phyloP scores from a whole-genome alignment of 2,888 invertebrate species.

The Plebejus argus region DNA sequence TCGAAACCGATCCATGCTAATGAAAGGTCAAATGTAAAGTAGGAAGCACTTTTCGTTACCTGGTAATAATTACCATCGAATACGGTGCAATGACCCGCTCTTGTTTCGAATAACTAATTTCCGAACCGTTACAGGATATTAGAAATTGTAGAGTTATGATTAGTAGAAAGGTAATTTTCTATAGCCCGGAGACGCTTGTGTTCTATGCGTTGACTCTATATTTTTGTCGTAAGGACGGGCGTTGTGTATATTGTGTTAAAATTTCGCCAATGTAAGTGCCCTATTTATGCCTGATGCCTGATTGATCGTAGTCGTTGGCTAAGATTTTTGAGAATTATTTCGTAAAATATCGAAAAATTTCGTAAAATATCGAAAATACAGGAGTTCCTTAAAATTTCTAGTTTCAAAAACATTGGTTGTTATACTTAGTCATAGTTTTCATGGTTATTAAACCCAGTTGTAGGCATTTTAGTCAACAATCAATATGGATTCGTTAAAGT shows the following conservation, averaged over 20 bases:
- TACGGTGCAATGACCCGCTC: conserved; percentile 40
- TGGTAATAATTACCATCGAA: conserved; percentile 42
- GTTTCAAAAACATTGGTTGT: too few relatives aligned
- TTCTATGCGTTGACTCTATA: neutral
- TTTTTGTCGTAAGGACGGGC: neutral
- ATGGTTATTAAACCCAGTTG: too few relatives aligned
- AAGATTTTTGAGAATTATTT: too few relatives aligned
- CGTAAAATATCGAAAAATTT: too few relatives aligned
- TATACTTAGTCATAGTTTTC: too few relatives aligned
- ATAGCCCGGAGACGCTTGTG: conserved; percentile 43
- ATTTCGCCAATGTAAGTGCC: neutral
- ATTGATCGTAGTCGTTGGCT: too few relatives aligned
- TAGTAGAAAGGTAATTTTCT: conserved; percentile 59
- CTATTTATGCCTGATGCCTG: neutral
- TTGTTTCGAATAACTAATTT: conserved; percentile 49
- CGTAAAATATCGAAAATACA: too few relatives aligned
- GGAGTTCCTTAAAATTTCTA: too few relatives aligned
- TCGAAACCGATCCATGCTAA: conserved; percentile 12
- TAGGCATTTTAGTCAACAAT: too few relatives aligned
- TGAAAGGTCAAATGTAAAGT: conserved; percentile 20
- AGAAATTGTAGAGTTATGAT: conserved; percentile 54
- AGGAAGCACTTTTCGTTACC: conserved; percentile 31
- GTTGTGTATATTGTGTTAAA: neutral
- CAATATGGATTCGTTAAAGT: too few relatives aligned
- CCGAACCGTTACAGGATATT: conserved; percentile 50